A percentile compares a stretch with the other conserved stretches of the same genome.
Conservation (phyloP, 2,888 invertebrate genomes). For the Acleris literana region DNA sequence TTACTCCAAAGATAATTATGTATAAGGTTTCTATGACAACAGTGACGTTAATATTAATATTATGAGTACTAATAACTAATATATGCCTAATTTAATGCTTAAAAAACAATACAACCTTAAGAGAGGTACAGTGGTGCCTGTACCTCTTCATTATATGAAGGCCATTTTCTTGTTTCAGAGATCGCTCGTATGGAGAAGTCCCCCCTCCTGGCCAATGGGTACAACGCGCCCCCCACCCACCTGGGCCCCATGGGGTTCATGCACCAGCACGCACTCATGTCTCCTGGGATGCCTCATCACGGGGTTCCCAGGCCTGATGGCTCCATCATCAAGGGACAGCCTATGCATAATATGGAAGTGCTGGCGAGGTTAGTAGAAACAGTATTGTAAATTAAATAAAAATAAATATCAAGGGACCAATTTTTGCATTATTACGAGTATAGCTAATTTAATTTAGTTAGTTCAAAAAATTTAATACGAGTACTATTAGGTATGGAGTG, state of each 20-base stretch:
- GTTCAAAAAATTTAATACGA: too few species aligned
- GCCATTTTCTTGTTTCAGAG: conserved; percentile 82
- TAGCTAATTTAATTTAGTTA: too few species aligned
- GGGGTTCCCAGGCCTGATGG: conserved; percentile 91
- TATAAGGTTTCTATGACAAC: too few species aligned
- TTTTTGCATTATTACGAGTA: too few species aligned
- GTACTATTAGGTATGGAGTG: too few species aligned
- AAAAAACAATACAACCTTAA: conserved; percentile 16
- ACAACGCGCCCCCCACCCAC: conserved; percentile 96
- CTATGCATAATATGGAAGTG: conserved; percentile 95
- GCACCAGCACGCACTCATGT: conserved; percentile 95
- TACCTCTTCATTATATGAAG: conserved; percentile 34
- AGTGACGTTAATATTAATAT: too few species aligned
- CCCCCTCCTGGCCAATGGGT: conserved; percentile 95
- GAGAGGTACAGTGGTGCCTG: conserved; percentile 37
- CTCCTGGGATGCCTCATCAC: conserved; percentile 94
- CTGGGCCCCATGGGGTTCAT: conserved; percentile 97
- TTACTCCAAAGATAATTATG: too few species aligned
- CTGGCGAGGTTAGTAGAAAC: conserved; percentile 87
- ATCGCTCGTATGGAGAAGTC: conserved; percentile 95
- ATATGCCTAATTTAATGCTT: background rate
- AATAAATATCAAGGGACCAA: too few species aligned
- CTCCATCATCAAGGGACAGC: conserved; percentile 92
- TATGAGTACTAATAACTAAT: too few species aligned
- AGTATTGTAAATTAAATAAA: too few species aligned